phyloP scores from a whole-genome alignment of 2,113 vertebrate species.

The Platanista minor region DNA sequence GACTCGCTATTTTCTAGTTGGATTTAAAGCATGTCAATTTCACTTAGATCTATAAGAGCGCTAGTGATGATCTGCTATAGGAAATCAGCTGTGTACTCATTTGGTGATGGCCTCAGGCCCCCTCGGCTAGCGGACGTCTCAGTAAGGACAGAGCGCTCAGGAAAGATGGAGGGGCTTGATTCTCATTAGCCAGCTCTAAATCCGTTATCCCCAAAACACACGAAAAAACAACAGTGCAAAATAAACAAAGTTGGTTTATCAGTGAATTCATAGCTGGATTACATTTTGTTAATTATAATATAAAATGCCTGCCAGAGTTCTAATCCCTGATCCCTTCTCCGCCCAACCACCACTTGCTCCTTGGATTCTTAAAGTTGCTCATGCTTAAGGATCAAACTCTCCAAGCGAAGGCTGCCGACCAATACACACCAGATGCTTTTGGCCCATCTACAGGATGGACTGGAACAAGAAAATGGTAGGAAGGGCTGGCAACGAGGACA shows the following conservation, averaged over 20 bases:
- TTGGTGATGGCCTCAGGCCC: background rate
- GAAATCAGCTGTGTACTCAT: background rate
- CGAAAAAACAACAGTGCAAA: background rate
- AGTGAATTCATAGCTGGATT: background rate
- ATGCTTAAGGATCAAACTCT: background rate
- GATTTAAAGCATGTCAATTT: background rate
- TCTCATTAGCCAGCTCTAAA: slow-evolving; percentile 7
- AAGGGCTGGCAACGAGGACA: slow-evolving; percentile 12
- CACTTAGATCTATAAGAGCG: background rate
- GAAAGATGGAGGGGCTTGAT: background rate
- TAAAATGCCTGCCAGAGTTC: background rate
- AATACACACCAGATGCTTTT: background rate
- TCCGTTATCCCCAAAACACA: background rate
- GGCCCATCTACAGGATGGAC: background rate
- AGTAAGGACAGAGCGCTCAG: background rate
- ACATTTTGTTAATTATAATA: background rate
- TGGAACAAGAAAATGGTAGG: slow-evolving; percentile 44
- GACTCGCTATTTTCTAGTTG: background rate
- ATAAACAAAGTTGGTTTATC: background rate
- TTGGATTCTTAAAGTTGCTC: background rate
- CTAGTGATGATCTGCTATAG: background rate
- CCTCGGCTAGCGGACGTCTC: background rate
- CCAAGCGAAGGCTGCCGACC: background rate
- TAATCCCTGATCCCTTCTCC: background rate
- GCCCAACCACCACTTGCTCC: background rate